phyloP scores from a whole-genome alignment of 2,888 invertebrate genomes.

The Neria commutata region DNA sequence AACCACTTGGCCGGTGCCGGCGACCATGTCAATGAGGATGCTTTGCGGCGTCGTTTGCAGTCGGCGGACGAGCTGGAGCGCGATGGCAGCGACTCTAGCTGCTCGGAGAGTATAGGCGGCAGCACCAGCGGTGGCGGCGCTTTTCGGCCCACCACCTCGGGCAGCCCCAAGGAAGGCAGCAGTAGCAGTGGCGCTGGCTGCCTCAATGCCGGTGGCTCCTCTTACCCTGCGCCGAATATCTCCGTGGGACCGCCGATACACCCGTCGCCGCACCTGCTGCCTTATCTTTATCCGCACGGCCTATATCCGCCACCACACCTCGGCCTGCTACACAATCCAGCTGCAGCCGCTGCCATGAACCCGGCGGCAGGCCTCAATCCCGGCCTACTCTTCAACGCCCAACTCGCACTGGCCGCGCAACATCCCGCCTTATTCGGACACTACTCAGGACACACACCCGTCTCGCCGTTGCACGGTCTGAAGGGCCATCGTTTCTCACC shows the following conservation, averaged over 20 bases:
- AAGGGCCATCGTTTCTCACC: slow-evolving; percentile 86
- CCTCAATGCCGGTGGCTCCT: slow-evolving; percentile 58
- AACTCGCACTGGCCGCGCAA: slow-evolving; percentile 85
- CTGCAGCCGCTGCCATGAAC: slow-evolving; percentile 65
- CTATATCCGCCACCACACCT: slow-evolving; percentile 82
- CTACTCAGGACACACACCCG: slow-evolving; percentile 73
- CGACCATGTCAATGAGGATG: slow-evolving; percentile 64
- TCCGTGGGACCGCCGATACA: slow-evolving; percentile 93
- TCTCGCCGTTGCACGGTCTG: slow-evolving; percentile 73
- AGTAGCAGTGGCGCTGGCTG: slow-evolving; percentile 36
- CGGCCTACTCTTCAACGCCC: slow-evolving; percentile 86
- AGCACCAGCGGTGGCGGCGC: slow-evolving; percentile 63
- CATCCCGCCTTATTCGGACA: slow-evolving; percentile 79
- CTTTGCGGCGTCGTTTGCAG: slow-evolving; percentile 63
- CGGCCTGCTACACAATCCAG: slow-evolving; percentile 68
- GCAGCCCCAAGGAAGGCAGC: slow-evolving; percentile 65
- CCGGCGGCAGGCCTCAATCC: slow-evolving; percentile 72
- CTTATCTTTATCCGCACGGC: slow-evolving; percentile 90
- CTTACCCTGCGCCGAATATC: slow-evolving; percentile 88
- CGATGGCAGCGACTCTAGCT: slow-evolving; percentile 75
- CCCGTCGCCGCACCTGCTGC: slow-evolving; percentile 85
- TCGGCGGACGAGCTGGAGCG: slow-evolving; percentile 69
- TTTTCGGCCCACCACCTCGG: slow-evolving; percentile 63
- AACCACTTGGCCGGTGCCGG: slow-evolving; percentile 66
- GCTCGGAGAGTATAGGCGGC: slow-evolving; percentile 69